These are phyloP conservation scores for Scelioninae gen. 1 DNA, from an alignment of 2,888 invertebrate genomes.

Conservation along the genomic window DNA sequence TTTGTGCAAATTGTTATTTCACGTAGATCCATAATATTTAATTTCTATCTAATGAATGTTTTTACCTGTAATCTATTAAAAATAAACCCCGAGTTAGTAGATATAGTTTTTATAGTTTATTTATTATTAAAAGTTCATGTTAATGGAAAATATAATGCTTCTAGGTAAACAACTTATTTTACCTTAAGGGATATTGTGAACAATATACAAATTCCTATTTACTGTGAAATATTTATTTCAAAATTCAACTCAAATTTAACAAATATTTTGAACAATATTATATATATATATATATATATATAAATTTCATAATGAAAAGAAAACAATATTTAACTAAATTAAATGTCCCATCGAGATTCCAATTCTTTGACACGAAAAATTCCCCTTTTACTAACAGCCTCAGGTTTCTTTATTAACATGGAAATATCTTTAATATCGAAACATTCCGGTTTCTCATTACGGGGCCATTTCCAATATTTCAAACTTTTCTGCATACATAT, in stretches of 20 bases:
- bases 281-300: not conserved
- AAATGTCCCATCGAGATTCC: not conserved
- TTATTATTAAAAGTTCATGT: not conserved
- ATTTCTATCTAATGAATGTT: too few relatives aligned
- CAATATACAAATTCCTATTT: too few relatives aligned
- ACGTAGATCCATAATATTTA: too few relatives aligned
- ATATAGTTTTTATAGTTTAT: constrained; percentile 3
- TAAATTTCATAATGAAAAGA: too few relatives aligned
- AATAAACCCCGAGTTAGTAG: not conserved
- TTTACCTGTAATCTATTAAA: not conserved
- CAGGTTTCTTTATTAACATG: not conserved
- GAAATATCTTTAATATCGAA: not conserved
- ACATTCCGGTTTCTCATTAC: not conserved
- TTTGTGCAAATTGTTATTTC: too few relatives aligned
- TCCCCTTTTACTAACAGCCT: not conserved
- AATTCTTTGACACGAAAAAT: constrained; percentile 4
- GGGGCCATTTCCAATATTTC: constrained; percentile 1
- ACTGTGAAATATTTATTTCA: too few relatives aligned
- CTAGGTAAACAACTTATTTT: not conserved
- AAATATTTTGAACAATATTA: not conserved
- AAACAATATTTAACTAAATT: not conserved
- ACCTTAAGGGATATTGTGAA: not conserved
- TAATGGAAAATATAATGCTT: constrained; percentile 1
- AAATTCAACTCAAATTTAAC: too few relatives aligned
- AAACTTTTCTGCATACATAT: constrained; percentile 1